Conservation (phyloP, 2,888 invertebrate genomes). For the Sesia bembeciformis region DNA sequence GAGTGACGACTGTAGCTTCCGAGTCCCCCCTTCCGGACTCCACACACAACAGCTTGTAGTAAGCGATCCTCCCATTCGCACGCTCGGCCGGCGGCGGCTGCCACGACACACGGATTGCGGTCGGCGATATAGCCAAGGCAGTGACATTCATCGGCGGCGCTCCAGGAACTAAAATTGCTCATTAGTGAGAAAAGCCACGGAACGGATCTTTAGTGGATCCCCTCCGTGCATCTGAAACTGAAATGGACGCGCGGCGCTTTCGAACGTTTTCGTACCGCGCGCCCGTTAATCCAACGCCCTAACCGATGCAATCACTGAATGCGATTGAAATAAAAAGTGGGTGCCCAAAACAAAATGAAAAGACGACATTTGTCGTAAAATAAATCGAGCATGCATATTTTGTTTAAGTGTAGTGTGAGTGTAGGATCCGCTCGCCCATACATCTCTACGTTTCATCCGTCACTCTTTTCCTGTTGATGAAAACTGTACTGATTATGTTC, state of each 20-base stretch:
- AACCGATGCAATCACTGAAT: constrained; percentile 72
- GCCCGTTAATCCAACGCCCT: constrained; percentile 34
- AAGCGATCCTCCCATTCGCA: constrained; percentile 93
- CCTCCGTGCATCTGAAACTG: constrained; percentile 41
- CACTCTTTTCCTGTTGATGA: constrained; percentile 55
- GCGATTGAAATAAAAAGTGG: constrained; percentile 54
- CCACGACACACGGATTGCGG: constrained; percentile 93
- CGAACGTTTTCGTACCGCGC: constrained; percentile 13
- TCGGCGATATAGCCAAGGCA: constrained; percentile 90
- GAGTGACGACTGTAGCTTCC: constrained; percentile 86
- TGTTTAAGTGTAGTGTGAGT: constrained; percentile 32
- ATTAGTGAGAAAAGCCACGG: constrained; percentile 25
- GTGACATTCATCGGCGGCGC: constrained; percentile 96
- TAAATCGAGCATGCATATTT: constrained; percentile 50
- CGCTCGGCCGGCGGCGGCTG: constrained; percentile 92
- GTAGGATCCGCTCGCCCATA: constrained; percentile 68
- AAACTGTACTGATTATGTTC: constrained; percentile 41
- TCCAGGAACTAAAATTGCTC: constrained; percentile 88
- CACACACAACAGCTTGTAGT: constrained; percentile 95
- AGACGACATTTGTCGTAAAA: constrained; percentile 28
- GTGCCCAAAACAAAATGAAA: constrained; percentile 59
- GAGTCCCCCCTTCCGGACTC: constrained; percentile 89
- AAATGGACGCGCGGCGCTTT: constrained; percentile 23
- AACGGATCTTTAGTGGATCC: constrained; percentile 11
- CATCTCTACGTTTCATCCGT: constrained; percentile 53